Percentiles rank a stretch among this genome's conserved stretches.
Evolutionary conservation across 2,797 vertebrate genomes (phyloP).

Genomic region (Siniperca obscura): DNA sequence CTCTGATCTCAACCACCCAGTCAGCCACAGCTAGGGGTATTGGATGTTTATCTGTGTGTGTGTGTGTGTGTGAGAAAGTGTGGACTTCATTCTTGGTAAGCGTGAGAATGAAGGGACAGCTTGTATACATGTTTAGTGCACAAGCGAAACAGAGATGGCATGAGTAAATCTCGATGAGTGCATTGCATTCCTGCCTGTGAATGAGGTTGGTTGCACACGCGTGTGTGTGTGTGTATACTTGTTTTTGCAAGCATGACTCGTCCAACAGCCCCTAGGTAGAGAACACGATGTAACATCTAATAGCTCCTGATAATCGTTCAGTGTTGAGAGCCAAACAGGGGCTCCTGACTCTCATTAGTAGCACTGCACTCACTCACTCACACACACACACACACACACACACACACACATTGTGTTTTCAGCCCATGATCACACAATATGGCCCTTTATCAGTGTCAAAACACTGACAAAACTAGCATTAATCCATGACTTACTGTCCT

Average conservation of each 20-base stretch:
- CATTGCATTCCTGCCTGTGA: conserved; percentile 22
- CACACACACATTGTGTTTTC: conserved; percentile 43
- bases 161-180: conserved; percentile 15
- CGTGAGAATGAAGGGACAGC: not conserved
- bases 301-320: conserved; percentile 56
- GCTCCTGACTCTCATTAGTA: conserved; percentile 72
- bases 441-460: conserved; percentile 15
- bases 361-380: conserved; percentile 30
- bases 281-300: conserved; percentile 61
- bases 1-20: conserved; percentile 58
- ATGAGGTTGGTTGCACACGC: not conserved
- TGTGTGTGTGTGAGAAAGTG: not conserved
- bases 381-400: conserved; percentile 45
- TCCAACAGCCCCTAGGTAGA: conserved; percentile 58
- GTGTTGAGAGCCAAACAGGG: conserved; percentile 50
- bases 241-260: conserved; percentile 47
- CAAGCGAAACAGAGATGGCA: conserved; percentile 19
- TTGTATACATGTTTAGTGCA: conserved; percentile 3
- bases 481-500: not conserved
- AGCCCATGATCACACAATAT: conserved; percentile 34
- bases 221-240: conserved; percentile 11
- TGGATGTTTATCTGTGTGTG: conserved; percentile 20
- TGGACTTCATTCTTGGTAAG: conserved; percentile 3
- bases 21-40: conserved; percentile 28
- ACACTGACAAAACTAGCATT: conserved; percentile 16